Conservation (phyloP, 2,797 vertebrate species). For the Neosalanx taihuensis region DNA sequence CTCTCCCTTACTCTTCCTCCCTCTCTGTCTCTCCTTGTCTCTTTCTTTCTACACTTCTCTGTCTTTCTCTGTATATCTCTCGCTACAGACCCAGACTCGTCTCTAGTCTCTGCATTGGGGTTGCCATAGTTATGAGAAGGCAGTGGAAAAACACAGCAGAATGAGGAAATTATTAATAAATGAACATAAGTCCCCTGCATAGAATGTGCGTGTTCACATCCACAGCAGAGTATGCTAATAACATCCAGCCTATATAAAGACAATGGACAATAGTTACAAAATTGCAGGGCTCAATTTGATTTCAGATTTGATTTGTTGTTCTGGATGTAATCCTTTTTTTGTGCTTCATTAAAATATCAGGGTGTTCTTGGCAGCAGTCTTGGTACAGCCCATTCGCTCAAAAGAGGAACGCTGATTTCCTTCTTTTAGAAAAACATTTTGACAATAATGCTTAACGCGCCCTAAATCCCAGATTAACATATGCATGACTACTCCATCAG, state of each 20-base stretch:
- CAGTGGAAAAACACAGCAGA: slow-evolving; percentile 64
- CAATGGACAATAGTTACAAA: slow-evolving; percentile 36
- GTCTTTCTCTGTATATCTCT: slow-evolving; percentile 18
- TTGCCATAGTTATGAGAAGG: slow-evolving; percentile 71
- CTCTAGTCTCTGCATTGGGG: slow-evolving; percentile 39
- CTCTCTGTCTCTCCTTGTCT: neutral
- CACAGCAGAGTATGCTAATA: slow-evolving; percentile 39
- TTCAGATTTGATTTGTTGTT: slow-evolving; percentile 32
- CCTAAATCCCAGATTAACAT: slow-evolving; percentile 52
- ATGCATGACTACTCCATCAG: slow-evolving; percentile 38
- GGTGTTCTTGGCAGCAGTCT: slow-evolving; percentile 43
- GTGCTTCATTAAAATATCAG: slow-evolving; percentile 49
- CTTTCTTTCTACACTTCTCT: neutral
- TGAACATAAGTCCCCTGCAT: slow-evolving; percentile 44
- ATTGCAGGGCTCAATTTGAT: slow-evolving; percentile 41
- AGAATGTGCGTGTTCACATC: slow-evolving; percentile 31
- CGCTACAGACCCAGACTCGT: slow-evolving; percentile 47
- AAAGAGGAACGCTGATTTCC: slow-evolving; percentile 38
- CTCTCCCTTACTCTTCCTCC: slow-evolving; percentile 1
- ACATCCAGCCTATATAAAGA: slow-evolving; percentile 50
- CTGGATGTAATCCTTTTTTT: slow-evolving; percentile 50
- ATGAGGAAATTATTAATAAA: slow-evolving; percentile 62
- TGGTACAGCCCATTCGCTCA: slow-evolving; percentile 25
- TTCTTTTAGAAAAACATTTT: slow-evolving; percentile 36
- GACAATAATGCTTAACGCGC: slow-evolving; percentile 37